phyloP scores from a whole-genome alignment of 2,113 vertebrate genomes.

The Malaclemys terrapin region DNA sequence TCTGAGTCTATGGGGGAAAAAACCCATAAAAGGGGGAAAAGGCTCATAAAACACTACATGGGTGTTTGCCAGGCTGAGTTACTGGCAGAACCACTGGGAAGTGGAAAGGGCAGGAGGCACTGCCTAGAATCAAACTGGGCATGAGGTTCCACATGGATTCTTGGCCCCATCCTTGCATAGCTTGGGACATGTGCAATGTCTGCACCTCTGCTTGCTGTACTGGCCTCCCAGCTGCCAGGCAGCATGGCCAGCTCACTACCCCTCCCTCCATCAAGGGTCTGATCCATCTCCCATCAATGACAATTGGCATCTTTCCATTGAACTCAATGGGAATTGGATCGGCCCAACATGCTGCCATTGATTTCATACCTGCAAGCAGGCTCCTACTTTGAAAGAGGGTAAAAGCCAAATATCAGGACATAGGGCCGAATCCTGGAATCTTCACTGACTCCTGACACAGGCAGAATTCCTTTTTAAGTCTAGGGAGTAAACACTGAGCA shows the following conservation, averaged over 20 bases:
- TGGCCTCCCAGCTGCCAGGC: slow-evolving; percentile 52
- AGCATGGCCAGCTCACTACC: not conserved
- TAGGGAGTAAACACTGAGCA: not conserved
- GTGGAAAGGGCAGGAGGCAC: not conserved
- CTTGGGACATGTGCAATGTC: slow-evolving; percentile 43
- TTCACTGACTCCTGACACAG: not conserved
- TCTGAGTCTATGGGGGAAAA: not conserved
- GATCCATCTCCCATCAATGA: slow-evolving; percentile 26
- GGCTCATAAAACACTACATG: not conserved
- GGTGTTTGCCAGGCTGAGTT: not conserved
- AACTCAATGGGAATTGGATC: not conserved
- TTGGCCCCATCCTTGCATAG: slow-evolving; percentile 53
- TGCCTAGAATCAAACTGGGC: not conserved
- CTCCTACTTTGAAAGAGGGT: fast-evolving
- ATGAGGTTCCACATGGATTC: slow-evolving; percentile 25
- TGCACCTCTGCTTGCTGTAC: slow-evolving; percentile 34
- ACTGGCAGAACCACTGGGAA: not conserved
- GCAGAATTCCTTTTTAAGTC: slow-evolving; percentile 12
- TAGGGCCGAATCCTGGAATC: not conserved
- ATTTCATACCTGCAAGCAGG: not conserved
- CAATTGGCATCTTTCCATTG: slow-evolving; percentile 26
- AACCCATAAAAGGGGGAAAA: not conserved
- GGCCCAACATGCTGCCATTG: not conserved
- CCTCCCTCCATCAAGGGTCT: not conserved
- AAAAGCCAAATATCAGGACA: not conserved